Conservation (phyloP, 2,888 invertebrate species). For the Drosophila kambysellisi region DNA sequence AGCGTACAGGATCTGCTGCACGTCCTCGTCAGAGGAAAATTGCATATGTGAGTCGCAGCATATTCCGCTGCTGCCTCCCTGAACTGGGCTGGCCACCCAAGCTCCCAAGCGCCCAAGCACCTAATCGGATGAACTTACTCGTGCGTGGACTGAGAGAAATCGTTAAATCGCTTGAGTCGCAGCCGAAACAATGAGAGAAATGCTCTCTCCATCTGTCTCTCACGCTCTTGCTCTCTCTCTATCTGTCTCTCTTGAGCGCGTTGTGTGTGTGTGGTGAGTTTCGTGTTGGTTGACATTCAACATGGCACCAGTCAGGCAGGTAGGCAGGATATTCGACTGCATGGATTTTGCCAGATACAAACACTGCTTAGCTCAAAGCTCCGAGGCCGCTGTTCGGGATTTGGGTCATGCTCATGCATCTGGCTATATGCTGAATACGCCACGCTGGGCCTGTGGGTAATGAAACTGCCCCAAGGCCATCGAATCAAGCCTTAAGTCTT, state of each 20-base stretch:
- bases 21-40: slow-evolving; percentile 23
- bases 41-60: slow-evolving; percentile 65
- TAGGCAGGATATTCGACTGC: slow-evolving; percentile 36
- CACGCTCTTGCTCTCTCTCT: not conserved
- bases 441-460: not conserved
- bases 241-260: not conserved
- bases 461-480: slow-evolving; percentile 33
- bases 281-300: slow-evolving; percentile 19
- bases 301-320: slow-evolving; percentile 19
- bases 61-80: slow-evolving; percentile 20
- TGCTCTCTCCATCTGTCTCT: slow-evolving; percentile 2
- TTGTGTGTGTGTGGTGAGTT: slow-evolving; percentile 45
- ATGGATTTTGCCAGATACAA: slow-evolving; percentile 34
- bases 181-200: slow-evolving; percentile 22
- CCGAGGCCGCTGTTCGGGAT: slow-evolving; percentile 41
- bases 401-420: slow-evolving; percentile 49
- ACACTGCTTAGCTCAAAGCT: slow-evolving; percentile 40
- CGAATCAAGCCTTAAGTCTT: slow-evolving; percentile 17
- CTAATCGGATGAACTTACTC: slow-evolving; percentile 6
- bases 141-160: slow-evolving; percentile 14
- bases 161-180: slow-evolving; percentile 51
- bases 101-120: slow-evolving; percentile 7
- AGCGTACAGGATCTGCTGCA: slow-evolving; percentile 39
- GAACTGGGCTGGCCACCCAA: not conserved
- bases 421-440: not conserved